Base-by-base conservation (phyloP, 2,888 invertebrate species). In the Oxytorus armatus region DNA sequence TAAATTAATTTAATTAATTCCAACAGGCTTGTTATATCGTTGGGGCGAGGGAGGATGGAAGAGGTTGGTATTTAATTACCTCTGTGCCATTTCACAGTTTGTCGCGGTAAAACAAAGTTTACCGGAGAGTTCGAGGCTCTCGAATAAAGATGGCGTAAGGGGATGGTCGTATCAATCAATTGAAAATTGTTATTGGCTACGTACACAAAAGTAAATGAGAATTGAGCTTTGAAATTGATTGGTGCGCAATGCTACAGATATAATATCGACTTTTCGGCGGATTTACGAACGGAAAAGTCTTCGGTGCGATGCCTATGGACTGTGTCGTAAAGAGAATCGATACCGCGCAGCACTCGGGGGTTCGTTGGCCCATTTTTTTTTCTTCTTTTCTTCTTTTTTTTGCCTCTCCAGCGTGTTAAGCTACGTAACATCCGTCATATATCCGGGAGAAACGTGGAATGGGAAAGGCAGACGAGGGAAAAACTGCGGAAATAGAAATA, bases 291-390 rank as follows among this genome's bases (percentile, higher is more conserved):
- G 39, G 16, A 55, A 68, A 39, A 74, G 39, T 21, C 61, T 55
- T 18, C 53, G 14, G 55, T 25, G 29, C 36, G n/a, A n/a, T n/a
- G n/a, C n/a, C n/a, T n/a, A n/a, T n/a, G n/a, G n/a, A n/a, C 42
- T 75, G 16, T 36, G 69, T 69, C 75, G 59, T 66, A 51, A 14
- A 53, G 51, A 72, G 61, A 79, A 76, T 79, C 79, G 79, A 79
- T 79, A 75, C 36, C 33, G n/a, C 29, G 29, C 73, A 25, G 70
- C 57, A 61, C 77, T 36, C 65, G 14, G 69, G n/a, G 72, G 79
- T 79, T 79, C 79, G 79, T 79, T 79, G 79, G 76, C 79, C 79
- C 61, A 76, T 59, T 76, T 79, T 63, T 66, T 51, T 21, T 51
- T 66, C 10, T 70, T 51, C 33, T 23, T 29, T 47, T 36, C n/a